Evolutionary conservation across 2,113 vertebrate genomes (phyloP).

Genomic region (Pao palembangensis): DNA sequence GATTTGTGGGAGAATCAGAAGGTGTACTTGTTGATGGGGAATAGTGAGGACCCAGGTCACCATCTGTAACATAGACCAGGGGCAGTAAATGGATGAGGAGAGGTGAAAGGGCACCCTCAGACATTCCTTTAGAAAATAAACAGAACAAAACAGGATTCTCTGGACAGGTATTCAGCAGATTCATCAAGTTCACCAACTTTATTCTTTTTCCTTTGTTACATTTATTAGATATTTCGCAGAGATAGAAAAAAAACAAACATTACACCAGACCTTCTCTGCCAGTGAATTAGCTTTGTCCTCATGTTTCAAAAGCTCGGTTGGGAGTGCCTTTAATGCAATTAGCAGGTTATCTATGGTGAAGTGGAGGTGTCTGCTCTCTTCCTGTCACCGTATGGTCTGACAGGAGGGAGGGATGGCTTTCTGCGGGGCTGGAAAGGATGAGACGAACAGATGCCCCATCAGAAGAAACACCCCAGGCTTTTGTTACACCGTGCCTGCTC

Average conservation of each 20-base stretch:
- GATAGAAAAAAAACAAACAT: not conserved
- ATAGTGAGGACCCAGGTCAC: slow-evolving; percentile 57
- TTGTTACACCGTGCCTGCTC: slow-evolving; percentile 57
- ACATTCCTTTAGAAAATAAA: slow-evolving; percentile 76
- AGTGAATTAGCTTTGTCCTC: slow-evolving; percentile 26
- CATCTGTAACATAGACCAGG: slow-evolving; percentile 71
- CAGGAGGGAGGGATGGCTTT: slow-evolving; percentile 43
- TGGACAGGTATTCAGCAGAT: slow-evolving; percentile 58
- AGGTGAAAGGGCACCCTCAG: slow-evolving; percentile 68
- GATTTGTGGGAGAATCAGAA: slow-evolving; percentile 44
- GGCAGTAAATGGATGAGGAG: slow-evolving; percentile 68
- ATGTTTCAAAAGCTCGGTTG: slow-evolving; percentile 49
- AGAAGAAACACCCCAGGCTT: slow-evolving; percentile 47
- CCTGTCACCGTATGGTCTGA: slow-evolving; percentile 50
- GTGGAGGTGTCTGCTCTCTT: slow-evolving; percentile 52
- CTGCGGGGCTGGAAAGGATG: slow-evolving; percentile 36
- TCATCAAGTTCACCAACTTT: slow-evolving; percentile 29
- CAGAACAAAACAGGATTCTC: slow-evolving; percentile 58
- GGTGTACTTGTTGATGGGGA: slow-evolving; percentile 62
- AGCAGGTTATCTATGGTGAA: slow-evolving; percentile 67
- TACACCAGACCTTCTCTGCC: not conserved
- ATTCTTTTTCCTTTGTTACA: slow-evolving; percentile 14
- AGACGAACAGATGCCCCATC: slow-evolving; percentile 65
- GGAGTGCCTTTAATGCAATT: slow-evolving; percentile 67
- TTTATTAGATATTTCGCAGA: not conserved